Base-by-base conservation (phyloP, 1,140 invertebrate genomes). In the Drosophila nebulosa region DNA sequence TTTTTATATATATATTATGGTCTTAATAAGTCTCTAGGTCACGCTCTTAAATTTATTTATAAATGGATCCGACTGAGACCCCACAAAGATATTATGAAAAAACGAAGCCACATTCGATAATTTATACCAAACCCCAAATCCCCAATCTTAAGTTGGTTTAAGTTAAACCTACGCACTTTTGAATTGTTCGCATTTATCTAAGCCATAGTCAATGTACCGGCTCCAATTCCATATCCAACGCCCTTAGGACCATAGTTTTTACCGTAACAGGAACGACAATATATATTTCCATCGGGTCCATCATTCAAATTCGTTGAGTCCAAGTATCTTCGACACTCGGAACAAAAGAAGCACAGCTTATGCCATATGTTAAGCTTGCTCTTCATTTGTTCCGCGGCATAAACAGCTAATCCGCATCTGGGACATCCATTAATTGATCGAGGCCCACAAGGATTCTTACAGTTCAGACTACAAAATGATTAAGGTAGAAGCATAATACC, bases 271-370 rank as follows among this genome's bases (percentile, higher is more conserved):
- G 95, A 94, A 88, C 96, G 95, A 93, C 98, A 99, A 93, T 97
- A 99, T 77, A 99, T 97, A 85, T 98, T 96, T 60, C 96, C 96
- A 91, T 98, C 97, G 53, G 98, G 98, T 62, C 94, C 96, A 83
- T 99, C 97, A 89, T 97, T 97, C 58, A 97, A 93, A 85, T 97
- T 98, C 71, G 97, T 98, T 60, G 93, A 94, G 92, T 99, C 98
- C 88, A 99, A 93, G 79, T 97, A 97, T 92, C 97, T 97, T 78
- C 96, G 95, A 92, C 98, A 99, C 67, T 96, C 95, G 88, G 95
- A 94, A 92, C 98, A 99, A 92, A 95, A 96, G 94, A 99, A 99
- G 93, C 98, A 99, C 74, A 97, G 93, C 92, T 96, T 97, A 93
- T 99, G 98, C 97, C 97, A 99, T 84, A 97, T 94, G 90, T 95